Percentiles rank a stretch among this genome's conserved stretches.
Conservation (phyloP, 2,797 vertebrate species). For the Botia almorhae region DNA sequence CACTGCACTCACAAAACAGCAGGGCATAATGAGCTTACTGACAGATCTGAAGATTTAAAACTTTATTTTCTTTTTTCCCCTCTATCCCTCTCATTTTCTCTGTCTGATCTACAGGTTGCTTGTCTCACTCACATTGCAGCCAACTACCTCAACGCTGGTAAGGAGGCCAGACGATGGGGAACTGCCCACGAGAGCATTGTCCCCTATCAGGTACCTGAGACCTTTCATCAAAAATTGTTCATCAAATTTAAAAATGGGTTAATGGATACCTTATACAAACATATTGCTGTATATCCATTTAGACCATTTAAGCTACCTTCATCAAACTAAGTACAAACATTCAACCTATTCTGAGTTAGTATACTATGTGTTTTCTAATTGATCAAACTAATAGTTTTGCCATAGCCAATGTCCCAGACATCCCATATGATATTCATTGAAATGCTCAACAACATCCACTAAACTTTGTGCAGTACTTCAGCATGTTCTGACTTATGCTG, state of each 20-base stretch:
- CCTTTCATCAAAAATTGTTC: background rate
- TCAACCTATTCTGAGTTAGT: background rate
- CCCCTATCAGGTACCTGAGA: conserved; percentile 88
- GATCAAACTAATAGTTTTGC: background rate
- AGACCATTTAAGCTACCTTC: background rate
- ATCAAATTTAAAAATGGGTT: background rate
- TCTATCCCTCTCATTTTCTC: conserved; percentile 5
- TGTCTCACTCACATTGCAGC: conserved; percentile 92
- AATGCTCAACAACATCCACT: background rate
- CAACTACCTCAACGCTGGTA: conserved; percentile 88
- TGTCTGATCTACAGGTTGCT: conserved; percentile 82
- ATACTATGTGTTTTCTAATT: background rate
- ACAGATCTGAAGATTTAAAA: conserved; percentile 25
- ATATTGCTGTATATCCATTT: too few relatives aligned
- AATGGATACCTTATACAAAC: too few relatives aligned
- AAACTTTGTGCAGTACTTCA: background rate
- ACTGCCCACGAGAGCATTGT: conserved; percentile 95
- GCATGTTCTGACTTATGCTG: background rate
- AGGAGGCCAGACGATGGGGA: conserved; percentile 89
- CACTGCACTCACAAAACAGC: conserved; percentile 28
- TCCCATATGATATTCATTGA: background rate
- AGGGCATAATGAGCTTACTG: conserved; percentile 38
- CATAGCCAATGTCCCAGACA: background rate
- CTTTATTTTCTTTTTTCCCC: conserved; percentile 5
- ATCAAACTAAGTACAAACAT: background rate